Percentiles rank a stretch among this genome's conserved stretches.
These are phyloP conservation scores for Pachyrhynchus sulphureomaculatus DNA, from an alignment of 1,140 invertebrate species.

Conservation along the genomic window DNA sequence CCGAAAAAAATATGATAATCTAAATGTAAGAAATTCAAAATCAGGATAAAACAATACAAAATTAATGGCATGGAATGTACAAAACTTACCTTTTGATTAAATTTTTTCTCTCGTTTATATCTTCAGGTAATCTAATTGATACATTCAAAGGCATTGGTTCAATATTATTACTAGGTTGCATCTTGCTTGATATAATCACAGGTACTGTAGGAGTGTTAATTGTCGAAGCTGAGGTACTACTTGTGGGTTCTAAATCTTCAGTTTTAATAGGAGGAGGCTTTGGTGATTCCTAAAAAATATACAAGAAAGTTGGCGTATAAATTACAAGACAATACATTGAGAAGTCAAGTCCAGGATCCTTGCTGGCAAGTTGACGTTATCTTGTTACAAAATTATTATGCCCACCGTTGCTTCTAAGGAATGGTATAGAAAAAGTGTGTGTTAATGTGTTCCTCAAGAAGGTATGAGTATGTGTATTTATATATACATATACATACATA, in stretches of 20 bases:
- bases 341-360: no score
- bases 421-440: no score
- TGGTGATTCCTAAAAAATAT: slow-evolving; percentile 7
- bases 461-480: no score
- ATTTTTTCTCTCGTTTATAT: slow-evolving; percentile 49
- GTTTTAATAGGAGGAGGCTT: slow-evolving; percentile 9
- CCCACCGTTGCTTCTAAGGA: no score
- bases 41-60: no score
- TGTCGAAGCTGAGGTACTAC: slow-evolving; percentile 34
- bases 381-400: no score
- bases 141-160: slow-evolving; percentile 47
- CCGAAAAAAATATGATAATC: no score
- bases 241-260: slow-evolving; percentile 20
- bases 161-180: background rate
- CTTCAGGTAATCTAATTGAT: slow-evolving; percentile 49
- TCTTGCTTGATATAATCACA: slow-evolving; percentile 41
- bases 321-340: background rate
- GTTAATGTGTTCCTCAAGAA: no score
- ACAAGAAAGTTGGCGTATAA: background rate
- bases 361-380: no score
- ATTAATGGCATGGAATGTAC: no score
- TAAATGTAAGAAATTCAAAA: no score
- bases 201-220: slow-evolving; percentile 37
- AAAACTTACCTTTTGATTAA: slow-evolving; percentile 41
- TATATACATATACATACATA: no score